Percentiles rank a stretch among this genome's conserved stretches.
These are phyloP conservation scores for Poecilus cupreus DNA, from an alignment of 2,888 invertebrate genomes.

Conservation along the genomic window DNA sequence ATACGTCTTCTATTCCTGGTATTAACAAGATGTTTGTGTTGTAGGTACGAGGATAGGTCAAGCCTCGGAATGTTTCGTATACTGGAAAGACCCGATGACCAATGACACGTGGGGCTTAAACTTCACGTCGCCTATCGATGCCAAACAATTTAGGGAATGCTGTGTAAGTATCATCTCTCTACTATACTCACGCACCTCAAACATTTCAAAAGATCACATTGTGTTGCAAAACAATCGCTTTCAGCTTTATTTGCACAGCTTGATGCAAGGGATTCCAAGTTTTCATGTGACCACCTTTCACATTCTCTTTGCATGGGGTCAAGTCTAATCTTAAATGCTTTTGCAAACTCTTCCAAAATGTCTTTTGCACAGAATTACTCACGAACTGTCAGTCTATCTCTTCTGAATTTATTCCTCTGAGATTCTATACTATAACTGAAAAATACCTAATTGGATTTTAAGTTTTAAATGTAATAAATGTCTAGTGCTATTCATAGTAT, in stretches of 20 bases:
- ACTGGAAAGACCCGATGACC: conserved; percentile 98
- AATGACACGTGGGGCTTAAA: conserved; percentile 99
- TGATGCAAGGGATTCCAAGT: conserved; percentile 41
- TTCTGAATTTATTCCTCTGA: background rate
- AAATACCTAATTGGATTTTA: no score
- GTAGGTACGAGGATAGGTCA: conserved; percentile 96
- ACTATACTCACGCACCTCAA: conserved; percentile 42
- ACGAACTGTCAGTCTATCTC: background rate
- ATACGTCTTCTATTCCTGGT: background rate
- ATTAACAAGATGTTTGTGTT: conserved; percentile 62
- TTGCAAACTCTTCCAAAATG: background rate
- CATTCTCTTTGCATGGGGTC: conserved; percentile 44
- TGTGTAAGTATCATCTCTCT: conserved; percentile 85
- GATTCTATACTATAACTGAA: background rate
- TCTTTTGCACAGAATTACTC: conserved; percentile 3
- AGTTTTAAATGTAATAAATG: no score
- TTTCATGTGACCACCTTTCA: conserved; percentile 54
- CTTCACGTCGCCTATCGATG: conserved; percentile 97
- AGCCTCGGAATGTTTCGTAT: conserved; percentile 98
- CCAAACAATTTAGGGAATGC: conserved; percentile 96
- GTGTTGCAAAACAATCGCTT: conserved; percentile 50
- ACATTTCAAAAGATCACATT: conserved; percentile 56
- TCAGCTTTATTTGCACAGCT: conserved; percentile 52
- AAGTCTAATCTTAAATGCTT: conserved; percentile 14
- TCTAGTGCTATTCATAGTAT: no score